Evolutionary conservation across 2,113 vertebrate genomes (phyloP), one percentile per base, ranked within the genome.

Genomic region (Caranx melampygus): DNA sequence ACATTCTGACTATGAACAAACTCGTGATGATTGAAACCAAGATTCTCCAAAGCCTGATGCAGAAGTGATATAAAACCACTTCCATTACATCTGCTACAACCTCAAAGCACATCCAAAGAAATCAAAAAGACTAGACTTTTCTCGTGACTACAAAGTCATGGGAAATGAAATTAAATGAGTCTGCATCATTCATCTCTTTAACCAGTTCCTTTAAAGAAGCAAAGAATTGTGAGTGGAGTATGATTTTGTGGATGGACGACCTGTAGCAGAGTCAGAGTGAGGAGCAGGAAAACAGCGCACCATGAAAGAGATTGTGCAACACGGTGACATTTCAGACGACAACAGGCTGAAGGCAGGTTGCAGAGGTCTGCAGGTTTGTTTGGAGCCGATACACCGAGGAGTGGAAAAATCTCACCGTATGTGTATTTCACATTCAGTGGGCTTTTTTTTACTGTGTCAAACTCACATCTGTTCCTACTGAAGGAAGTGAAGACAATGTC

Each of bases 291-390:
- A 49, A 2, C 4, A 21, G 13, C 33, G 11, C 18, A 31, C 5
- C 31, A 10, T 21, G 12, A n/a, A 44, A 49, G 37, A 65, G 34
- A 26, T 91, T 88, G 85, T 66, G 81, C 64, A 88, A 91, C 45
- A 40, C 13, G 21, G 31, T 88, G 82, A 90, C 86, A 88, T 91
- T 90, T 90, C 18, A 62, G 49, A 18, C 7, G 55, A 21, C 37
- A 40, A 71, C 1, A 31, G n/a, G 18, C 21, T 10, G 42, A 5
- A 37, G 6, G 18, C n/a, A 51, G 21, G 13, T 40, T 64, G 44
- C 1, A 33, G 37, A 72, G 37, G 45, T 12, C 10, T 3, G 75
- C 21, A 42, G 55, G 35, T 65, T 62, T 58, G 45, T 68, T 75
- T 72, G 65, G 69, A 68, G 21, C 0, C 21, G 21, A 59, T 70